Base-by-base conservation (phyloP, 2,113 vertebrate genomes). In the Indicator maculatus region DNA sequence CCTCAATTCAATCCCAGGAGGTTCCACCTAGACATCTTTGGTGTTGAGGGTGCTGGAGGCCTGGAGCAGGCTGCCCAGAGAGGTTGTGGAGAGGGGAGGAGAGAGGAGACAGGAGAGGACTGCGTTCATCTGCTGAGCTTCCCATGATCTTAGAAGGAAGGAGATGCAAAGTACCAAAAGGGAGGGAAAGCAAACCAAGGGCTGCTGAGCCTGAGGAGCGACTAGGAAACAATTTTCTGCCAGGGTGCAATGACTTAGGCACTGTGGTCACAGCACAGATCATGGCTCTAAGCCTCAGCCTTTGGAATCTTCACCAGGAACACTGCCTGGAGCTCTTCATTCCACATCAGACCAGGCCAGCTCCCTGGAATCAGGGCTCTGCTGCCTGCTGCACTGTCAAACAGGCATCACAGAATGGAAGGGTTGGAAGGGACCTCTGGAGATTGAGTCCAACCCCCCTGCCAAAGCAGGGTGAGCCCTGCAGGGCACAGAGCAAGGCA, bases 71-170 rank as follows among this genome's bases (percentile, higher is more conserved):
- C 36, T 36, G 36, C 36, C 36, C 36, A 36, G 36, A 36, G 36
- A 36, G 36, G 36, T 36, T 36, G 36, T 36, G 36, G 18, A 78
- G 30, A 47, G 64, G 44, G 63, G 7, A 7, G 23, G 5, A 45
- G 30, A 55, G 45, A n/a, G 11, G 27, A 8, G 3, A 58, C 6
- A 50, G 50, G 7, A 45, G 24, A 72, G 1, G 60, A 36, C 36
- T 36, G 36, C 7, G 66, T 30, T 59, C 15, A 71, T 56, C 30
- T 45, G 16, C 74, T 64, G 50, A 30, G 15, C 26, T 38, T 69
- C 31, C 72, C 2, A 1, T 1, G 28, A 28, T 41, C 44, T n/a
- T 21, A 0, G 0, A 85, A 83, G 28, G 52, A 69, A 73, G 69
- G 19, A 58, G 20, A 44, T 1, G 39, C 0, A 82, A 61, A 72